Evolutionary conservation across 2,113 vertebrate species (phyloP).

Genomic region (Pipra filicauda): DNA sequence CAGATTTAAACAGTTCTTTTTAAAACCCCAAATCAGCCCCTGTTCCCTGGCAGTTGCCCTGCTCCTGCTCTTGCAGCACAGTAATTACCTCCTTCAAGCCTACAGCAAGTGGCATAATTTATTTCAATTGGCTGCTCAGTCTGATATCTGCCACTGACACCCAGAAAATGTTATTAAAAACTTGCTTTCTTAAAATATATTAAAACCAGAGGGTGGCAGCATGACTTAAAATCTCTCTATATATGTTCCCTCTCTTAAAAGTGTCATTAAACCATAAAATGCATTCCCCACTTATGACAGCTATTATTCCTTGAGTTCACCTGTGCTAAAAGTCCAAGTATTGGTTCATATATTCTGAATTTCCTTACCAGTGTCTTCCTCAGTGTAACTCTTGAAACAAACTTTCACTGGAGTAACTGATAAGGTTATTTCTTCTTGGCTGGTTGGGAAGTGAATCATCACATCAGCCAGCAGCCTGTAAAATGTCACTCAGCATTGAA

Average conservation of each 20-base stretch:
- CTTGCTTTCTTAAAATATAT: not conserved
- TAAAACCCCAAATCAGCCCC: conserved; percentile 1
- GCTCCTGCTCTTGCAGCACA: not conserved
- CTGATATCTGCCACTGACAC: not conserved
- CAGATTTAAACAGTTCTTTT: conserved; percentile 1
- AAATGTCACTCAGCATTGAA: not conserved
- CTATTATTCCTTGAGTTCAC: not conserved
- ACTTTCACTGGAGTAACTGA: conserved; percentile 78
- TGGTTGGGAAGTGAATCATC: conserved; percentile 83
- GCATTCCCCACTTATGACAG: not conserved
- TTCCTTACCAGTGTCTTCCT: conserved; percentile 79
- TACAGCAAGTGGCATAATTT: not conserved
- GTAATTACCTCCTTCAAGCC: conserved; percentile 1
- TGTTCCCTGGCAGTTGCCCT: not conserved
- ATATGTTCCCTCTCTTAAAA: not conserved
- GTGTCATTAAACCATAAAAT: not conserved
- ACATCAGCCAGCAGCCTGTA: conserved; percentile 78
- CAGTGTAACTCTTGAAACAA: conserved; percentile 82
- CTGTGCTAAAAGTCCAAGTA: not conserved
- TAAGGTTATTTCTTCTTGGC: conserved; percentile 91
- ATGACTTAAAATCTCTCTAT: not conserved
- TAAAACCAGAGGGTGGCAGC: not conserved
- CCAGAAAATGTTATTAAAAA: not conserved
- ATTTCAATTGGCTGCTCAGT: not conserved
- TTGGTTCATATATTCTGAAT: not conserved